Evolutionary conservation across 2,113 vertebrate genomes (phyloP).

Genomic region (Pongo pygmaeus): DNA sequence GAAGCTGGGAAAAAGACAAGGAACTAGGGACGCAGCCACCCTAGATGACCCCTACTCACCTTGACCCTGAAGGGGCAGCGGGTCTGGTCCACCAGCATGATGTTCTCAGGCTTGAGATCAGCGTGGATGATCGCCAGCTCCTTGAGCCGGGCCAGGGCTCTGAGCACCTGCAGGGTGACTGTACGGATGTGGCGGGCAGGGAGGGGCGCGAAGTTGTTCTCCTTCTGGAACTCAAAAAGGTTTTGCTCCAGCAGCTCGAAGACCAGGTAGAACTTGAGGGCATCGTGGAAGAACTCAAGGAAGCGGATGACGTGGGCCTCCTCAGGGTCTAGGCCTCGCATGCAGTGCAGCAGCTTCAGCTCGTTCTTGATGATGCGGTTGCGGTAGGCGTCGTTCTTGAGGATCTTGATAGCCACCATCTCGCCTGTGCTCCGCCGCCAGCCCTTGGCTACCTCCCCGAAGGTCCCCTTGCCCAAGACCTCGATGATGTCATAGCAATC

Average conservation of each 20-base stretch:
- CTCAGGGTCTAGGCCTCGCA: conserved; percentile 74
- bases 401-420: conserved; percentile 87
- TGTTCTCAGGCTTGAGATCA: conserved; percentile 88
- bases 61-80: conserved; percentile 85
- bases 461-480: conserved; percentile 85
- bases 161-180: conserved; percentile 83
- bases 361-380: conserved; percentile 81
- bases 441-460: conserved; percentile 85
- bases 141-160: conserved; percentile 82
- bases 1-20: not conserved
- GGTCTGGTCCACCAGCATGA: conserved; percentile 86
- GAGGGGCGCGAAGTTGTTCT: conserved; percentile 82
- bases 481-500: conserved; percentile 80
- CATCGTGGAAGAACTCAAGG: conserved; percentile 80
- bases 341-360: conserved; percentile 80
- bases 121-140: conserved; percentile 87
- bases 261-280: conserved; percentile 83
- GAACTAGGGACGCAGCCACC: rapidly evolving
- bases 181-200: conserved; percentile 83
- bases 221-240: conserved; percentile 86
- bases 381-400: conserved; percentile 73
- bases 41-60: not conserved
- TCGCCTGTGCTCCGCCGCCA: conserved; percentile 82
- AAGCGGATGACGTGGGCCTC: conserved; percentile 83
- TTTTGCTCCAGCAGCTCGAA: conserved; percentile 87